These are phyloP conservation scores for Coptotermes formosanus DNA, from an alignment of 1,140 invertebrate genomes.

Conservation along the genomic window DNA sequence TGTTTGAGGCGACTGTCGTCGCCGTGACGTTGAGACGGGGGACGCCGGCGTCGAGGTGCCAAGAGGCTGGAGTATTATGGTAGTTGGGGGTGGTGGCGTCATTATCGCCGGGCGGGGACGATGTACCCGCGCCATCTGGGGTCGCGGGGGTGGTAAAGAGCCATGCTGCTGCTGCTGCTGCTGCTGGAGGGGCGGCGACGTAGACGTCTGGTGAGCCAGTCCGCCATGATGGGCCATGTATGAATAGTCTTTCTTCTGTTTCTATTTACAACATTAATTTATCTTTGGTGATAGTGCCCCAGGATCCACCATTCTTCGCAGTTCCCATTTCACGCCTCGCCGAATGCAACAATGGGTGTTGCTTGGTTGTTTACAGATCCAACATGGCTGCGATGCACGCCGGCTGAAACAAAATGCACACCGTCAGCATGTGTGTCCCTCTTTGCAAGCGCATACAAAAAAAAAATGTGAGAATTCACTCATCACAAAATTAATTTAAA, in stretches of 20 bases:
- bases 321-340: slow-evolving; percentile 10
- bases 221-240: slow-evolving; percentile 60
- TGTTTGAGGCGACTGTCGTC: slow-evolving; percentile 47
- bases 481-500: too few species aligned
- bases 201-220: slow-evolving; percentile 26
- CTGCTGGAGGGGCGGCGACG: slow-evolving; percentile 13
- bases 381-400: slow-evolving; percentile 39
- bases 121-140: slow-evolving; percentile 52
- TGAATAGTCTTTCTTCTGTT: slow-evolving; percentile 46
- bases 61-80: slow-evolving; percentile 42
- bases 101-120: slow-evolving; percentile 53
- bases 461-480: too few species aligned
- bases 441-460: too few species aligned
- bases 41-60: slow-evolving; percentile 34
- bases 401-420: slow-evolving; percentile 45
- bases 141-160: slow-evolving; percentile 52
- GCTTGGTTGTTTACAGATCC: not conserved
- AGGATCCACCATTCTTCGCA: slow-evolving; percentile 59
- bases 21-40: slow-evolving; percentile 42
- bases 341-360: not conserved
- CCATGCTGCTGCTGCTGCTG: slow-evolving; percentile 55
- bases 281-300: slow-evolving; percentile 56
- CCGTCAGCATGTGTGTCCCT: not conserved
- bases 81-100: slow-evolving; percentile 46
- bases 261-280: slow-evolving; percentile 41